phyloP scores from a whole-genome alignment of 2,888 invertebrate species.

The Junonia oenone region DNA sequence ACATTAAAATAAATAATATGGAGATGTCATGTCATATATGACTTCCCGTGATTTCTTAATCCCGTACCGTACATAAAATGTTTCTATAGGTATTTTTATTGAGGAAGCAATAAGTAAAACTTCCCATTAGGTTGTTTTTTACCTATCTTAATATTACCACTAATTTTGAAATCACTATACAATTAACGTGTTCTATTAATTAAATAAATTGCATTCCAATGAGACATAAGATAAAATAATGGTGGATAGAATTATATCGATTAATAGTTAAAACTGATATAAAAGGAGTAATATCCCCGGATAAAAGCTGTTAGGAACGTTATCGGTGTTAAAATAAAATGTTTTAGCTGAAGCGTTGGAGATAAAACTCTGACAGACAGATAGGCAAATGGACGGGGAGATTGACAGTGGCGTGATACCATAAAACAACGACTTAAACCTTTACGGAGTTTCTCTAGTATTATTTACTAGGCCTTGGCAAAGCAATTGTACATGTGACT shows the following conservation, averaged over 20 bases:
- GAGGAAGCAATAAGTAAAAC: neutral
- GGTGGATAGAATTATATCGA: neutral
- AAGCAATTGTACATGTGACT: neutral
- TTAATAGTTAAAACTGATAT: neutral
- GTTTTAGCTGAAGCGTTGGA: slow-evolving; percentile 7
- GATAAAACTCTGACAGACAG: slow-evolving; percentile 18
- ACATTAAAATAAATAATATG: too few relatives aligned
- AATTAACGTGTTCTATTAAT: neutral
- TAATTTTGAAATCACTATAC: neutral
- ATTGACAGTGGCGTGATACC: slow-evolving; percentile 20
- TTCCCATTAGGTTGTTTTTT: neutral
- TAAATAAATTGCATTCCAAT: neutral
- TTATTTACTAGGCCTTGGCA: neutral
- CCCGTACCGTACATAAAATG: neutral
- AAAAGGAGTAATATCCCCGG: neutral
- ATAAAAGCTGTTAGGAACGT: slow-evolving; percentile 7
- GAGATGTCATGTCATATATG: neutral
- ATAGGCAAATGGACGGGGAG: slow-evolving; percentile 22
- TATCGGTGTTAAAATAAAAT: slow-evolving; percentile 19
- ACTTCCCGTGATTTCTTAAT: neutral
- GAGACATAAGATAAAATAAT: neutral
- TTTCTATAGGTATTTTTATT: neutral
- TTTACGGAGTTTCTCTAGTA: neutral
- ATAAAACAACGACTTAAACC: slow-evolving; percentile 2
- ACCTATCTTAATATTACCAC: neutral